Evolutionary conservation across 2,888 invertebrate species (phyloP), one percentile per base, ranked within the genome.

Genomic region (Platycheirus rosarum): DNA sequence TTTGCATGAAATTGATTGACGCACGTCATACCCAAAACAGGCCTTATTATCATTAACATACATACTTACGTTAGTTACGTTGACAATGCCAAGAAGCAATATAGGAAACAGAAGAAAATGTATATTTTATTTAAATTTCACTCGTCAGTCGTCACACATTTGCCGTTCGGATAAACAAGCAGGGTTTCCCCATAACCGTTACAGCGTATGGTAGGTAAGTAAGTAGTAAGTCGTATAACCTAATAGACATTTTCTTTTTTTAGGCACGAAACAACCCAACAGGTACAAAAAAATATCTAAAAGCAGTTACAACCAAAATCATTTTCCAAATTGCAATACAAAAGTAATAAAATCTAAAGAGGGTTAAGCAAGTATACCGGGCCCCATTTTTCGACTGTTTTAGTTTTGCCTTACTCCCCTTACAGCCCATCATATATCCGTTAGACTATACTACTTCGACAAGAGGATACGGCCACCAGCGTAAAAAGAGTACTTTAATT

Each of bases 261-360:
- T 44, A 44, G 60, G 44, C 60, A 29, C 44, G 18, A 44, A 44
- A 60, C 42, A 42, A 60, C n/a, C 26, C 35, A 1, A 8, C 23
- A 57, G 57, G 16, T 42, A 42, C 48, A 35, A 57, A 46, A 70
- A 70, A 76, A 70, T 80, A 80, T 80, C 80, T 49, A 14, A 80
- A 76, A 76, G 70, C 76, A 69, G 75, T 80, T 70, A 75, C 75
- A 76, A 75, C 76, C 70, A 65, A 76, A 80, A 80, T 51, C 65
- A 63, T 76, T 65, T 76, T 80, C 69, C 42, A 76, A 76, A 76
- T 53, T 60, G 63, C 69, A 70, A 80, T 80, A 76, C 75, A 65
- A 76, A 69, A 71, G 69, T 63, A 79, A 79, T 79, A 79, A 79
- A 69, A 63, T 74, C 55, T 62, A 42, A 69, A n/a, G n/a, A n/a